These are phyloP conservation scores for Forbesichthys agassizii DNA, from an alignment of 2,113 vertebrate genomes.

Conservation along the genomic window DNA sequence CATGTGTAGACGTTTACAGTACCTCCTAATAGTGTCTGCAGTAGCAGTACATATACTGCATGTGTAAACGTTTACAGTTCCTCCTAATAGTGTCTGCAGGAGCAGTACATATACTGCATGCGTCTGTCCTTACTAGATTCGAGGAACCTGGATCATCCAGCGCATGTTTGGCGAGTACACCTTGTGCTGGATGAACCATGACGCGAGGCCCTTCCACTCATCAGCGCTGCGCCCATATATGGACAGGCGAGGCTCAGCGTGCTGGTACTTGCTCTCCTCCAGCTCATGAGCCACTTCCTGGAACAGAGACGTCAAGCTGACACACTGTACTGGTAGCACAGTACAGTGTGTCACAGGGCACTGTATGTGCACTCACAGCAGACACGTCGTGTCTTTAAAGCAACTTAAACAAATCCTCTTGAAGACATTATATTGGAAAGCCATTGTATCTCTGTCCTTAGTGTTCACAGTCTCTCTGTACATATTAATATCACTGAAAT, in stretches of 20 bases:
- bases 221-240: slow-evolving; percentile 88
- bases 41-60: no score
- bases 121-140: slow-evolving; percentile 88
- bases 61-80: background rate
- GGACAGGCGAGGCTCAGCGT: slow-evolving; percentile 92
- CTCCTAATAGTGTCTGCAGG: background rate
- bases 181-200: slow-evolving; percentile 95
- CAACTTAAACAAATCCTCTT: no score
- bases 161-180: slow-evolving; percentile 95
- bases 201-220: slow-evolving; percentile 87
- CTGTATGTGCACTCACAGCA: no score
- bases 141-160: slow-evolving; percentile 97
- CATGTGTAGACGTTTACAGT: no score
- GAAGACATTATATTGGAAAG: no score
- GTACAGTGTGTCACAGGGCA: background rate
- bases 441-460: background rate
- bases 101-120: background rate
- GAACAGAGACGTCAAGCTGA: slow-evolving; percentile 20
- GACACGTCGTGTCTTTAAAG: no score
- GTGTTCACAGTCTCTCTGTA: background rate
- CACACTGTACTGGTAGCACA: slow-evolving; percentile 5
- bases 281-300: slow-evolving; percentile 93
- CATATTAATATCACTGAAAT: background rate
- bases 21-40: no score
- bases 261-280: slow-evolving; percentile 96